These are phyloP conservation scores for Propithecus coquereli DNA, from an alignment of 2,113 vertebrate genomes.

Conservation along the genomic window DNA sequence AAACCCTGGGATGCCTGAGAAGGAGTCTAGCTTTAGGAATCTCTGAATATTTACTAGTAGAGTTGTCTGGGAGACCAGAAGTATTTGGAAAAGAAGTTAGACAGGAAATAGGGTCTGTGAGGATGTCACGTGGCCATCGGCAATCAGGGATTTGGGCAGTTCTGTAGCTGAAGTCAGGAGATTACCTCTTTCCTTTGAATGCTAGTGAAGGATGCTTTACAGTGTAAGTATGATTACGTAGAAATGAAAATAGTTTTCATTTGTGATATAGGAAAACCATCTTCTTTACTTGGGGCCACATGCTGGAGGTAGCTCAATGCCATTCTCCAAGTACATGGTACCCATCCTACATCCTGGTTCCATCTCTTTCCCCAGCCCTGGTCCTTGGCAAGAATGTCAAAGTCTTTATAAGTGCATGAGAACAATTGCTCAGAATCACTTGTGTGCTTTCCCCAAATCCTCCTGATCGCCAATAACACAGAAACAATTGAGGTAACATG, in stretches of 20 bases:
- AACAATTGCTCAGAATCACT: neutral
- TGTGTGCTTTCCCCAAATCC: neutral
- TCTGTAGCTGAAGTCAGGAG: slow-evolving; percentile 4
- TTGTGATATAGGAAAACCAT: neutral
- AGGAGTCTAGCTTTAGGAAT: neutral
- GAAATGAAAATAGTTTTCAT: neutral
- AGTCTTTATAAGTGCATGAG: neutral
- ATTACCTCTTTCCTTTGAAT: neutral
- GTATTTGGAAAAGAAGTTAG: neutral
- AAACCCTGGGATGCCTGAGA: neutral
- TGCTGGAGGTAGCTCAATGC: neutral
- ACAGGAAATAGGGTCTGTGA: neutral
- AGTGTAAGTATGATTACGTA: neutral
- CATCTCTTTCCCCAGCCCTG: neutral
- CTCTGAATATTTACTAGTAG: neutral
- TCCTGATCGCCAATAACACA: neutral
- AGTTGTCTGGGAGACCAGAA: neutral
- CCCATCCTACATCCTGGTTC: neutral
- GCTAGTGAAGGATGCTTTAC: neutral
- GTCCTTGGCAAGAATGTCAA: neutral
- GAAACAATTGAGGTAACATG: neutral
- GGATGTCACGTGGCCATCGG: neutral
- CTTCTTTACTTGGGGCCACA: neutral
- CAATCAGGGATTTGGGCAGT: neutral
- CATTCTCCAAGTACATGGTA: neutral